Evolutionary conservation across 2,113 vertebrate genomes (phyloP).

Genomic region (Alectura lathami): DNA sequence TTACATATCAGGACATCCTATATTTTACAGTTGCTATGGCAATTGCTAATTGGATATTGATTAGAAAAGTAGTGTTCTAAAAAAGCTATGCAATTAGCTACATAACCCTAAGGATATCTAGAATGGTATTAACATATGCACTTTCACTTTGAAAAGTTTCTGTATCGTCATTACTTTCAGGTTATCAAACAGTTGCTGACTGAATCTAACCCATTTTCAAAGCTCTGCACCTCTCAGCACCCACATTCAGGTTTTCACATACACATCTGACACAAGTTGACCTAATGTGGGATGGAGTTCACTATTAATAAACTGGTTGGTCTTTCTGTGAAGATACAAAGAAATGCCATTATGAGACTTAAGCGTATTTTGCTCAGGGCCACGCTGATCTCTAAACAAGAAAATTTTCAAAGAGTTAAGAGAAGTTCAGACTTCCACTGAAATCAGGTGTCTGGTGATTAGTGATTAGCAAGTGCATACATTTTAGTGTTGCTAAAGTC

Average conservation of each 20-base stretch:
- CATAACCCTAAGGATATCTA: conserved; percentile 10
- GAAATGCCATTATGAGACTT: background rate
- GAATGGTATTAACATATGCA: background rate
- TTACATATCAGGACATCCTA: background rate
- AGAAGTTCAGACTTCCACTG: background rate
- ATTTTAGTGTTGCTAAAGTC: background rate
- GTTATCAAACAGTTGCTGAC: background rate
- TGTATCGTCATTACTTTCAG: background rate
- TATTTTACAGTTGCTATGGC: conserved; percentile 24
- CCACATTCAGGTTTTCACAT: background rate
- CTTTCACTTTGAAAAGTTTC: background rate
- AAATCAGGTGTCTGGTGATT: background rate
- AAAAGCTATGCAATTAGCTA: conserved; percentile 3
- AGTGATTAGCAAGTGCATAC: background rate
- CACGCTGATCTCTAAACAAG: background rate
- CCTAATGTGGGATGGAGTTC: background rate
- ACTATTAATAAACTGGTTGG: background rate
- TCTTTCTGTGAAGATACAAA: background rate
- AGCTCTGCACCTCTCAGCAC: background rate
- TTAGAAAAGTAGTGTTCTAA: conserved; percentile 25
- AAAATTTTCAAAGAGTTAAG: background rate
- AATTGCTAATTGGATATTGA: conserved; percentile 51
- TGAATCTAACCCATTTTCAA: background rate
- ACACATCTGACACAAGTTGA: background rate
- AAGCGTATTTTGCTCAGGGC: background rate